Base-by-base conservation (phyloP, 2,797 vertebrate genomes). In the Falco berigora region DNA sequence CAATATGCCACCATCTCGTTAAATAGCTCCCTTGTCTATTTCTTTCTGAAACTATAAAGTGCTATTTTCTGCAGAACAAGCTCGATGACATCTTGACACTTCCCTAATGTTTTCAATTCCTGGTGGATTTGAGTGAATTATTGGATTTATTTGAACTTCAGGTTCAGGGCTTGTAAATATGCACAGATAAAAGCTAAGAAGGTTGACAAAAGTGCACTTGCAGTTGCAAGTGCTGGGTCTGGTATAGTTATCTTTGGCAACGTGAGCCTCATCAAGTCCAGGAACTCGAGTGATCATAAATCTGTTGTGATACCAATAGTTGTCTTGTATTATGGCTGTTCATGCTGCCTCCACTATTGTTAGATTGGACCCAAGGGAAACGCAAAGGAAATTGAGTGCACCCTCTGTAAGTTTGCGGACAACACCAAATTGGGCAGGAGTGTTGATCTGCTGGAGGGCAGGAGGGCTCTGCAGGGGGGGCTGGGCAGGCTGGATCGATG, bases 1-100 rank as follows among this genome's bases (percentile, higher is more conserved):
- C 96, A 96, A 80, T 97, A 96, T 94, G 95, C 89, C 89, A 94
- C 92, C 47, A 21, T 91, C 96, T 96, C 19, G 20, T 95, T 96
- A 96, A 97, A 96, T 96, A 92, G 91, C 91, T 97, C 91, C 87
- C 92, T 94, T 95, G 94, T 96, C 96, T 96, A 34, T 93, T 89
- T 92, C 94, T 86, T 83, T 92, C 82, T 88, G 94, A 96, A 96
- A 90, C 89, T 90, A 32, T 94, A 86, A 96, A 97, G 94, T 77
- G 58, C 89, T 92, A 92, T 90, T 86, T 78, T 95, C 82, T 75
- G 66, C 92, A 94, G 92, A 96, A 90, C 79, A 86, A 94, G 96
- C 92, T 95, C 8, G 5, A 47, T 97, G 95, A 95, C 96, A 95
- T 95, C 96, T 96, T 96, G 96, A 97, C 92, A 94, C 88, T 95